phyloP scores from a whole-genome alignment of 2,888 invertebrate species.

The Meganola albula region DNA sequence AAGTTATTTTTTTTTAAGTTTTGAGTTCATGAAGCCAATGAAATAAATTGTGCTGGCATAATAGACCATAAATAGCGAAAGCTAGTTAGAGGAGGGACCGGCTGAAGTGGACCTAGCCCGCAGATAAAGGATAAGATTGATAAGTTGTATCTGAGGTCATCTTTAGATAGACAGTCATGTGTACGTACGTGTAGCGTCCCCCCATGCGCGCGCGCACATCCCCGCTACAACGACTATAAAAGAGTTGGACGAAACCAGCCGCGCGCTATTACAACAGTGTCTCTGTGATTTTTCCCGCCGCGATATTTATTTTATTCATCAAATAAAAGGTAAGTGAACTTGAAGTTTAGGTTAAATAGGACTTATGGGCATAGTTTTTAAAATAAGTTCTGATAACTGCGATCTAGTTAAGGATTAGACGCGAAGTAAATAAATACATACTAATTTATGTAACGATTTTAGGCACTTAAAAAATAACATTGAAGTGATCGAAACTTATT shows the following conservation, averaged over 20 bases:
- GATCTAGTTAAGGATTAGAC: no score
- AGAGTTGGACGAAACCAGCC: slow-evolving; percentile 65
- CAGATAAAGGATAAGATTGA: slow-evolving; percentile 24
- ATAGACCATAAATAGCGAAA: no score
- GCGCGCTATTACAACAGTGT: slow-evolving; percentile 76
- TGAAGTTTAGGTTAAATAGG: slow-evolving; percentile 34
- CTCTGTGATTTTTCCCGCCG: slow-evolving; percentile 74
- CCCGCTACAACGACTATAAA: slow-evolving; percentile 72
- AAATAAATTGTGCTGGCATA: no score
- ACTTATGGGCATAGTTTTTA: no score
- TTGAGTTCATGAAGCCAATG: background rate
- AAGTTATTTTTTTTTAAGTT: no score
- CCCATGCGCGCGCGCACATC: slow-evolving; percentile 51
- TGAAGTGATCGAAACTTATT: no score
- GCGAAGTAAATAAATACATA: no score
- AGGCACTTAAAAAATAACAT: no score
- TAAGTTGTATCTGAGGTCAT: slow-evolving; percentile 33
- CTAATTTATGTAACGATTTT: no score
- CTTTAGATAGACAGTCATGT: slow-evolving; percentile 33
- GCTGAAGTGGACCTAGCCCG: background rate
- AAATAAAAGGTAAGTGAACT: slow-evolving; percentile 67
- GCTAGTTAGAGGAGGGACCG: no score
- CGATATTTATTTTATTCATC: slow-evolving; percentile 57
- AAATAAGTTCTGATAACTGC: no score
- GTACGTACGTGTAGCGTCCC: slow-evolving; percentile 44